A percentile compares a stretch with the other conserved stretches of the same genome.
Evolutionary conservation across 2,113 vertebrate genomes (phyloP).

Genomic region (Corythornis vintsioides): DNA sequence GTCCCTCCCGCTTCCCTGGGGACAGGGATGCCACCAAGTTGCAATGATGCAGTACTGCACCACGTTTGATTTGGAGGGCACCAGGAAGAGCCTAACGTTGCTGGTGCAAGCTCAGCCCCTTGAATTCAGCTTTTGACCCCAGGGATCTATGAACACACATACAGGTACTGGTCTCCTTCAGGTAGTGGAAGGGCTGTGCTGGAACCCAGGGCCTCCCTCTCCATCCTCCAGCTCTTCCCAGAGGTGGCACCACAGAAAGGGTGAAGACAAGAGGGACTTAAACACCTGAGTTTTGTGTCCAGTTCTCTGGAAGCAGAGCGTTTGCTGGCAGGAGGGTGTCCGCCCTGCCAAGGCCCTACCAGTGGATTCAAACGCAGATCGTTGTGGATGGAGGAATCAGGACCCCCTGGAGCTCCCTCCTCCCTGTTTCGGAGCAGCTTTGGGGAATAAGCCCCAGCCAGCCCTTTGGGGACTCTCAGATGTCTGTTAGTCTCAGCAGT

Average conservation of each 20-base stretch:
- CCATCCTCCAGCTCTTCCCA: background rate
- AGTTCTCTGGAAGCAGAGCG: fast-evolving
- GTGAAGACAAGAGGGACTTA: background rate
- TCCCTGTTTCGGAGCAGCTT: background rate
- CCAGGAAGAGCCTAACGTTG: background rate
- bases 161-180: background rate
- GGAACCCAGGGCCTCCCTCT: background rate
- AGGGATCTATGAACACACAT: background rate
- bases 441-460: background rate
- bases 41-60: fast-evolving
- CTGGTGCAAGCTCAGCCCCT: background rate
- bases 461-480: background rate
- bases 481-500: background rate
- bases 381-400: background rate
- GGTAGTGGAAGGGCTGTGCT: background rate
- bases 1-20: background rate
- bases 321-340: background rate
- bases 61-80: background rate
- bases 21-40: background rate
- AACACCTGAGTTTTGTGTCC: background rate
- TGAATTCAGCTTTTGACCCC: background rate
- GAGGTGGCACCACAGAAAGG: background rate
- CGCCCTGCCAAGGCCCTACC: background rate
- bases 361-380: background rate
- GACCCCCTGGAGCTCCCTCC: background rate